A percentile compares a stretch with the other conserved stretches of the same genome.
Conservation (phyloP, 2,113 vertebrate genomes). For the Plecturocebus donacophilus region DNA sequence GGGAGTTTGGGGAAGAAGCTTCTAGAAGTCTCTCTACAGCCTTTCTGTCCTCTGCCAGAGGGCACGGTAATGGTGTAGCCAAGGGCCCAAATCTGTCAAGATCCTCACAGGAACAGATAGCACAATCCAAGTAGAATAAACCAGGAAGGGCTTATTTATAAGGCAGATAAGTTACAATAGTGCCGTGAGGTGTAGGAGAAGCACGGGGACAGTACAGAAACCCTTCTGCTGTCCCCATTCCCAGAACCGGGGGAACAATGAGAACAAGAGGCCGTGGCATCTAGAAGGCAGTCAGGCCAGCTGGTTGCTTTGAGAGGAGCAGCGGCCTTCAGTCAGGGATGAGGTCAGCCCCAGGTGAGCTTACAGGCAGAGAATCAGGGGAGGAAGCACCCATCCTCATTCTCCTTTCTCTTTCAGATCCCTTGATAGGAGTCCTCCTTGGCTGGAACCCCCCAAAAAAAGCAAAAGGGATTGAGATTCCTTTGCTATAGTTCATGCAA, state of each 20-base stretch:
- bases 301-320: not conserved
- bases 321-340: not conserved
- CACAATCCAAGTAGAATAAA: not conserved
- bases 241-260: accelerated
- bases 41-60: not conserved
- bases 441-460: not conserved
- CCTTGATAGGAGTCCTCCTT: not conserved
- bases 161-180: not conserved
- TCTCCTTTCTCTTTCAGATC: not conserved
- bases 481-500: not conserved
- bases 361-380: not conserved
- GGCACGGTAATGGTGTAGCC: not conserved
- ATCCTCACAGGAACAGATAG: not conserved
- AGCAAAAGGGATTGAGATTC: not conserved
- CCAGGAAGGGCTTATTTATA: not conserved
- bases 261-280: not conserved
- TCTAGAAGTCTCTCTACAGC: not conserved
- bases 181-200: not conserved
- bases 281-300: not conserved
- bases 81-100: not conserved
- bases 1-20: not conserved
- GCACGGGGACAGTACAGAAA: not conserved
- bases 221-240: not conserved
- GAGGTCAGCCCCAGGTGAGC: not conserved
- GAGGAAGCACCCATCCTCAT: not conserved